Base-by-base conservation (phyloP, 2,888 invertebrate species). In the Labia minor region DNA sequence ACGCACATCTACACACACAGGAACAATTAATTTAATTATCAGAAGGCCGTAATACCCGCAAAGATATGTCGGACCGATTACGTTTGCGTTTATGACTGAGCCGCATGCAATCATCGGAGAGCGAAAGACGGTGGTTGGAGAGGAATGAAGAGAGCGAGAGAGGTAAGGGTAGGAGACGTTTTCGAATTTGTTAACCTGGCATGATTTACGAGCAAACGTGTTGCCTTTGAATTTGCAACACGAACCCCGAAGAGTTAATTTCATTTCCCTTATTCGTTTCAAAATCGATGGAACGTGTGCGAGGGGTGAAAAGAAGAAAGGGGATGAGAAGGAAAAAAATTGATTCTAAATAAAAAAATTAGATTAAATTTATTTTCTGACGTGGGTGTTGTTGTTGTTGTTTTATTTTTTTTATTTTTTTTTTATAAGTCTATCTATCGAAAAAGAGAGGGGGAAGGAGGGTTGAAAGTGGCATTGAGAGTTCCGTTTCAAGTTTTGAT, bases 11-110 rank as follows among this genome's bases (percentile, higher is more conserved):
- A 49, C 49, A 49, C 49, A 49, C 49, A 49, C 49, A 49, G 49
- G 8, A 49, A 68, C 68, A 65, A 68, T 68, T 68, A 68, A 68
- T 68, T 68, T 68, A 68, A 68, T 68, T 68, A 68, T 68, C 68
- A 63, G 21, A 49, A 14, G 33, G 37, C 49, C 26, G 18, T 37
- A 66, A 68, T 67, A 21, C 49, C 37, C 63, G 67, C 65, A 64
- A 62, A 62, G 68, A 68, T 68, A 63, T 68, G 68, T 68, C 68
- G 37, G 66, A 37, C 61, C 26, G 67, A 68, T 67, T 67, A 19
- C 62, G 63, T 16, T 18, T 18, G 21, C 21, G 49, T 49, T 49
- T 49, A 49, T 49, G 49, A 49, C 49, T 49, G 49, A 2, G 49
- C 49, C 49, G 49, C 49, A 49, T 49, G 49, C 49, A 14, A 21